These are phyloP conservation scores for Hyposoter dolosus DNA, from an alignment of 2,888 invertebrate species.

Conservation along the genomic window DNA sequence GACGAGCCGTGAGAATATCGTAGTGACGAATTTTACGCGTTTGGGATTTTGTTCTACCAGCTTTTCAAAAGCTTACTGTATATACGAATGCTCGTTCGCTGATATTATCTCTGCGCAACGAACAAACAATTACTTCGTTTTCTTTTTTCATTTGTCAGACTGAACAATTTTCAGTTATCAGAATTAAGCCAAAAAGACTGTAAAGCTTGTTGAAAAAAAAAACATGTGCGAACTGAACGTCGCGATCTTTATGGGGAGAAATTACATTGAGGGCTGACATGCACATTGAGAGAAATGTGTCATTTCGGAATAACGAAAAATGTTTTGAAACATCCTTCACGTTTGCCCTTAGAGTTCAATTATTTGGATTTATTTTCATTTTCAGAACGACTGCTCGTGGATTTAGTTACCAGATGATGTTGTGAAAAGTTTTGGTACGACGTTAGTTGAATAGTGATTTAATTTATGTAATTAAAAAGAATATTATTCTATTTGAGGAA, in stretches of 20 bases:
- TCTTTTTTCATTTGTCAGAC: neutral
- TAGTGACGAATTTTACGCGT: constrained; percentile 34
- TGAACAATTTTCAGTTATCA: neutral
- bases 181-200: neutral
- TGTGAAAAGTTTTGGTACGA: neutral
- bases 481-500: neutral
- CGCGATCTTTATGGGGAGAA: neutral
- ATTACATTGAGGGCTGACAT: neutral
- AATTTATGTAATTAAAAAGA: neutral
- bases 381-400: too few species aligned
- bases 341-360: too few species aligned
- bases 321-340: too few species aligned
- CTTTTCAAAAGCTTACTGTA: neutral
- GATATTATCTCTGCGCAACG: neutral
- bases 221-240: neutral
- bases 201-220: neutral
- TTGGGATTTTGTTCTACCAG: constrained; percentile 5
- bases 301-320: too few species aligned
- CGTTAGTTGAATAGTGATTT: neutral
- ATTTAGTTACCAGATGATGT: too few species aligned
- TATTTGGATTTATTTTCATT: too few species aligned
- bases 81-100: neutral
- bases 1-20: constrained; percentile 16
- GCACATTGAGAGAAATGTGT: too few species aligned
- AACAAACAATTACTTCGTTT: constrained; percentile 11